Conservation (phyloP, 2,888 invertebrate species). For the Drosophila nigricruria region DNA sequence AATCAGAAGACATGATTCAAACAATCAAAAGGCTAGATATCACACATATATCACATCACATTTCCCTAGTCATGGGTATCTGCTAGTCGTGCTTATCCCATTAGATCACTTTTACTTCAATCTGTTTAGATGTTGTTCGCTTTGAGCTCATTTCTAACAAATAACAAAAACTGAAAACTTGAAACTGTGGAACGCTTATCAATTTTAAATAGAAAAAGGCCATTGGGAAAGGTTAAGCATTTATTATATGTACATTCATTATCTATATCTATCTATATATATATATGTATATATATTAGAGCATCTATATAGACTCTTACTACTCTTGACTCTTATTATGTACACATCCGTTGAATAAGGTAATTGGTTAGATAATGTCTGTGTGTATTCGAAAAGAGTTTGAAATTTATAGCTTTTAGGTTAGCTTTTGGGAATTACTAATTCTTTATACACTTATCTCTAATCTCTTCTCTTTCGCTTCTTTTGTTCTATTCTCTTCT, state of each 20-base stretch:
- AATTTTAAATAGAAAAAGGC: conserved; percentile 63
- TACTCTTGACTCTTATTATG: neutral
- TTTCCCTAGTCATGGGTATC: neutral
- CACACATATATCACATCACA: neutral
- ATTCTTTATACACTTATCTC: neutral
- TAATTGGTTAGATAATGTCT: conserved; percentile 19
- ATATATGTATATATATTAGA: neutral
- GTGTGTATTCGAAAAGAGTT: neutral
- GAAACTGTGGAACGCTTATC: conserved; percentile 59
- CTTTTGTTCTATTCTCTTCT: neutral
- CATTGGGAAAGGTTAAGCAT: conserved; percentile 66
- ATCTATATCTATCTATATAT: neutral
- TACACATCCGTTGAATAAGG: conserved; percentile 41
- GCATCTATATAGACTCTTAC: neutral
- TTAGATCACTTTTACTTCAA: conserved; percentile 4
- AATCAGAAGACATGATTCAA: no score
- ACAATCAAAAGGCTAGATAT: no score
- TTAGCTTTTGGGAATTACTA: neutral
- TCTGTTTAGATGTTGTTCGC: conserved; percentile 47
- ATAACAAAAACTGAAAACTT: conserved; percentile 56
- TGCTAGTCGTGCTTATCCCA: neutral
- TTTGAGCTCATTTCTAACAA: conserved; percentile 48
- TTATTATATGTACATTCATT: conserved; percentile 4
- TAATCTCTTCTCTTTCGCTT: neutral
- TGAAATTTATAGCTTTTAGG: neutral